Base-by-base conservation (phyloP, 2,113 vertebrate species). In the Paradisaea rubra region DNA sequence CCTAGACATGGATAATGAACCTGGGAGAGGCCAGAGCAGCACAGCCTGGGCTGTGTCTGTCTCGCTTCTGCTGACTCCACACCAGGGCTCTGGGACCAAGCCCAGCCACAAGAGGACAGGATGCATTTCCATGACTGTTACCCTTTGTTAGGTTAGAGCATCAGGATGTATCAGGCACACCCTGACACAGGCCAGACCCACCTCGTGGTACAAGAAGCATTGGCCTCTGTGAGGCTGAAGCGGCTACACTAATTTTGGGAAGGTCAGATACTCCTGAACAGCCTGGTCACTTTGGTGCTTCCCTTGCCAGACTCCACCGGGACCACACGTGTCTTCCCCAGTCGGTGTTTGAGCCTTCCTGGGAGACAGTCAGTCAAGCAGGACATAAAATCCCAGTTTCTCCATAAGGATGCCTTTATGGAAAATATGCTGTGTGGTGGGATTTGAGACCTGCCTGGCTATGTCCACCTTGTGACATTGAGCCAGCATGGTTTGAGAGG, bases 181-280 rank as follows among this genome's bases (percentile, higher is more conserved):
- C 28, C 16, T 23, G n/a, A 24, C 45, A 11, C 2, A 9, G 57
- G 57, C 15, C 44, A 44, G 76, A 73, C n/a, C 42, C 63, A 4
- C 57, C 35, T 35, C 0, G 0, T 21, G 39, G 18, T 39, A 5
- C 5, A 1, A 13, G 35, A 28, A 33, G 31, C 25, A 8, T 6
- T 68, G 74, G 47, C 27, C 28, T 69, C 27, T 50, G 50, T 33
- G 27, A 57, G 35, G 28, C 8, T 81, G 53, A 52, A 73, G 59
- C 31, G 53, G 27, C 65, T 64, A 11, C 28, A 25, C 35, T 42
- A 2, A 47, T 68, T 71, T 41, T 33, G 45, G 10, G 33, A 42
- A 49, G 56, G 50, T 70, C 52, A 16, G 14, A 20, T 0, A 3
- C 25, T 68, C n/a, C 56, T 35, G 56, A 57, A n/a, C 9, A 73